Conservation (phyloP, 2,113 vertebrate genomes). For the Pan paniscus region DNA sequence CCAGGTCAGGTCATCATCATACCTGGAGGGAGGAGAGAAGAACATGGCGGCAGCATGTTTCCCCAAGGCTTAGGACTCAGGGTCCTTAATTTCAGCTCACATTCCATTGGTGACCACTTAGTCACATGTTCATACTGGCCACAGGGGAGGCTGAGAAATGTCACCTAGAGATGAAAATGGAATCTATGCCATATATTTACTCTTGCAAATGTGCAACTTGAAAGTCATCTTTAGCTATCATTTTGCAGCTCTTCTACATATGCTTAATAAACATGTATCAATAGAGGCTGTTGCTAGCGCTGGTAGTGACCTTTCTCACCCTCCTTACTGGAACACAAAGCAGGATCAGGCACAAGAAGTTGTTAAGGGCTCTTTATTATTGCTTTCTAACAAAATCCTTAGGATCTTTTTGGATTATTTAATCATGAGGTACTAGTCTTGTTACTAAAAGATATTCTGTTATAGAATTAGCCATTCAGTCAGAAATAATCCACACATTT, state of each 20-base stretch:
- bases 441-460: slow-evolving; percentile 38
- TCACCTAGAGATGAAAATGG: not conserved
- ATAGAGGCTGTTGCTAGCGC: not conserved
- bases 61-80: not conserved
- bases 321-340: not conserved
- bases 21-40: not conserved
- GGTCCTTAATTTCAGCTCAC: not conserved
- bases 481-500: slow-evolving; percentile 57
- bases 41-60: not conserved
- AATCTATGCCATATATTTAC: not conserved
- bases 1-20: too few relatives aligned
- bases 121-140: not conserved
- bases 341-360: not conserved
- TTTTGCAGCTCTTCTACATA: not conserved
- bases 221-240: not conserved
- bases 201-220: not conserved
- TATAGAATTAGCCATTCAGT: slow-evolving; percentile 42
- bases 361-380: not conserved
- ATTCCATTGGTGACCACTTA: not conserved
- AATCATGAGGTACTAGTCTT: not conserved
- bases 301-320: not conserved
- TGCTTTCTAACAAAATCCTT: not conserved
- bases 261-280: not conserved
- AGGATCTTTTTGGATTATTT: not conserved
- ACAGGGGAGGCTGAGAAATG: not conserved